These are phyloP conservation scores for Priocnemis perturbator DNA, from an alignment of 2,888 invertebrate genomes.

Conservation along the genomic window DNA sequence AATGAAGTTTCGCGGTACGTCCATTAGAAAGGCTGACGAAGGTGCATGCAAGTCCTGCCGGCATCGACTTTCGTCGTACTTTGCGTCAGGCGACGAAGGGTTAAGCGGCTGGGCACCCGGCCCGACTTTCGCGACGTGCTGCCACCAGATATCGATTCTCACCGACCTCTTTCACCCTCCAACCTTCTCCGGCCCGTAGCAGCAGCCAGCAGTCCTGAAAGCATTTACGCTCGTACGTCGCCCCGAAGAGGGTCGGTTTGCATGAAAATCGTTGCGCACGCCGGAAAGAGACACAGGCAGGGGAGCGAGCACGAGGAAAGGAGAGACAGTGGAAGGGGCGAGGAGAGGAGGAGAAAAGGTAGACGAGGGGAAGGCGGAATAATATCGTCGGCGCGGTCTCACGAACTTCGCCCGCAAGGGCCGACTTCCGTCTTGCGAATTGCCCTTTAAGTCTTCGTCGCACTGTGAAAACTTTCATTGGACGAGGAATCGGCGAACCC, in stretches of 20 bases:
- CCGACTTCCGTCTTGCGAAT: slow-evolving; percentile 48
- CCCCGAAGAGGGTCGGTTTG: slow-evolving; percentile 19
- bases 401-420: slow-evolving; percentile 44
- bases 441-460: slow-evolving; percentile 38
- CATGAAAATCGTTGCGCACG: slow-evolving; percentile 27
- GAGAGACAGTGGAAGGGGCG: slow-evolving; percentile 12
- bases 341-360: not conserved
- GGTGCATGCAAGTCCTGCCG: no score
- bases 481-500: slow-evolving; percentile 30
- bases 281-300: not conserved
- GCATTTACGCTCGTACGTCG: slow-evolving; percentile 33
- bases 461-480: slow-evolving; percentile 35
- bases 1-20: no score
- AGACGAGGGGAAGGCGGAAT: slow-evolving; percentile 7
- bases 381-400: slow-evolving; percentile 34
- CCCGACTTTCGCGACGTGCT: slow-evolving; percentile 48
- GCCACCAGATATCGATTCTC: slow-evolving; percentile 58
- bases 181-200: slow-evolving; percentile 16
- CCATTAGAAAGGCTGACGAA: no score
- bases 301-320: not conserved
- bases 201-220: slow-evolving; percentile 15
- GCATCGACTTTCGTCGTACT: no score
- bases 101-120: slow-evolving; percentile 50
- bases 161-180: slow-evolving; percentile 48
- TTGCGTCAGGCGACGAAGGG: slow-evolving; percentile 38